Percentiles rank a stretch among this genome's conserved stretches.
Evolutionary conservation across 2,888 invertebrate species (phyloP).

Genomic region (Gisinianus flammeolus): DNA sequence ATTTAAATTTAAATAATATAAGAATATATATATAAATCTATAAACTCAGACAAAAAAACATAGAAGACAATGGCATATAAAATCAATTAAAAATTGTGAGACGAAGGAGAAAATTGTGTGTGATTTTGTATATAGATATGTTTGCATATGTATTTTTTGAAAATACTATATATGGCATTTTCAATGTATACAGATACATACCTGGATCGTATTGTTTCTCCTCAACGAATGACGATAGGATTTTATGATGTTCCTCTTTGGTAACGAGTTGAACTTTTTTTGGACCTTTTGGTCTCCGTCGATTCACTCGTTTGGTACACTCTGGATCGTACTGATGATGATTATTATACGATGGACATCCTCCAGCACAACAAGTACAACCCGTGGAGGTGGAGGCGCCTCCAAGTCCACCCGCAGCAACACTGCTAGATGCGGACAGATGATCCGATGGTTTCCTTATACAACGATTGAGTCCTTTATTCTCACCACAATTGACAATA

Average conservation of each 20-base stretch:
- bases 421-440: no score
- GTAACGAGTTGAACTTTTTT: slow-evolving; percentile 41
- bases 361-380: slow-evolving; percentile 25
- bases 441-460: slow-evolving; percentile 10
- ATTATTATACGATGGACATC: neutral
- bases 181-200: no score
- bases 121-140: no score
- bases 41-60: no score
- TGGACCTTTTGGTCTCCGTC: slow-evolving; percentile 36
- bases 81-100: no score
- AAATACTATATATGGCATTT: no score
- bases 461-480: slow-evolving; percentile 9
- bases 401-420: no score
- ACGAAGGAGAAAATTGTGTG: no score
- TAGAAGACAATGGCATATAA: no score
- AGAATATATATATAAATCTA: neutral
- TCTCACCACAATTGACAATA: slow-evolving; percentile 39
- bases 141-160: no score
- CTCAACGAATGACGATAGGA: slow-evolving; percentile 32
- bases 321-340: neutral
- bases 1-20: neutral
- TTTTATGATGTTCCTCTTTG: slow-evolving; percentile 44
- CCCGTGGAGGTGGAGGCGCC: neutral
- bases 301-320: slow-evolving; percentile 24
- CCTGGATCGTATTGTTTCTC: slow-evolving; percentile 37